phyloP scores from a whole-genome alignment of 2,888 invertebrate genomes.

The Apamea anceps region DNA sequence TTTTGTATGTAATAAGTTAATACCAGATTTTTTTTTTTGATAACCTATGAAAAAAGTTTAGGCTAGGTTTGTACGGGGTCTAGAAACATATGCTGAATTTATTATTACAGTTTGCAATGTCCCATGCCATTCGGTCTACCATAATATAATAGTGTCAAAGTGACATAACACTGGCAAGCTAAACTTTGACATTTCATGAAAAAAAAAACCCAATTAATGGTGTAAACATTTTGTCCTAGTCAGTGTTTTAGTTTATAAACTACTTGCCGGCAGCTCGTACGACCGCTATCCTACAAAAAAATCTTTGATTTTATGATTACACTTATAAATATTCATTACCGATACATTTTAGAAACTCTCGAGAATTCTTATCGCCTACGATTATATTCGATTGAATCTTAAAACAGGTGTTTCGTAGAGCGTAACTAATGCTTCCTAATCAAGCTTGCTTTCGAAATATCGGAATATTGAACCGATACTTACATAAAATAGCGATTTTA shows the following conservation, averaged over 20 bases:
- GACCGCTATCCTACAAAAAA: background rate
- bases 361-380: conserved; percentile 20
- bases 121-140: too few relatives aligned
- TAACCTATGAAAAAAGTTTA: too few relatives aligned
- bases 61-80: too few relatives aligned
- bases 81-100: too few relatives aligned
- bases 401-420: conserved; percentile 15
- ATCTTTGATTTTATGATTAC: background rate
- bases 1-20: too few relatives aligned
- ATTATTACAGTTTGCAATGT: too few relatives aligned
- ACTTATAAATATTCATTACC: conserved; percentile 23
- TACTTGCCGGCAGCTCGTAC: background rate
- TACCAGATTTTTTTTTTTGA: too few relatives aligned
- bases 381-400: conserved; percentile 33
- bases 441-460: conserved; percentile 27
- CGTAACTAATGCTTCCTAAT: conserved; percentile 42
- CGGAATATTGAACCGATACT: conserved; percentile 19
- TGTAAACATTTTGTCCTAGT: background rate
- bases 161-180: background rate
- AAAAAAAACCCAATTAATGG: background rate
- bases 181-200: too few relatives aligned
- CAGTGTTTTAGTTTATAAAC: background rate
- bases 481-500: background rate
- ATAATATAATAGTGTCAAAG: background rate
- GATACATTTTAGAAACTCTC: conserved; percentile 20